Evolutionary conservation across 2,797 vertebrate genomes (phyloP), one percentile per base, ranked within the genome.

Genomic region (Pygocentrus nattereri): DNA sequence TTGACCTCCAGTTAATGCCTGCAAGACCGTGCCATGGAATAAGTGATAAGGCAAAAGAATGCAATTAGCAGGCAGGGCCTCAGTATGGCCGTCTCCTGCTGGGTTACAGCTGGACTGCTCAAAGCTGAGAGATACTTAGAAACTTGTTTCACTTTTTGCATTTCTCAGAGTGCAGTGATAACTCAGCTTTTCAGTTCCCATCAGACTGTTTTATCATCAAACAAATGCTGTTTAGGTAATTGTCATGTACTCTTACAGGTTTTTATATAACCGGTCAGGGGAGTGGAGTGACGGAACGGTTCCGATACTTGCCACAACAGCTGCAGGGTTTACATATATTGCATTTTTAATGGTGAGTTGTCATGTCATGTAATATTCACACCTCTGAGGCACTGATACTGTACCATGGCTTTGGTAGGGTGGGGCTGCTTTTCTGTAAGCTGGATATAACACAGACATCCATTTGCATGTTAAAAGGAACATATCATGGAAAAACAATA

Each of bases 281-380:
- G 94, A 96, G 84, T 99, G 98, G 98, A 97, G 95, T n/a, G 97
- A 99, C 86, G 97, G 97, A 95, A 97, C 97, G 0, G 90, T 97
- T 91, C 96, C 98, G 78, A 97, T 99, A 85, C 92, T 99, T 11
- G 92, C 97, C 49, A 94, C 95, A 38, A 97, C 98, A 0, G 96
- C 96, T n/a, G 95, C 95, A 10, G 96, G 96, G 80, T 97, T 99
- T 86, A 97, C 95, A 0, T 99, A 99, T 85, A 89, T 98, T 18
- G 88, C 97, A 58, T 94, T 96, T 91, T 94, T 99, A 90, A 90
- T 96, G 96, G 98, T 98, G 86, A 88, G 94, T 90, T 15, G 34
- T 50, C n/a, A 59, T 49, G 10, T 38, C 62, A 64, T 77, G 52
- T 52, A 44, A 30, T 47, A 58, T 80, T 72, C 49, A 41, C 69